Evolutionary conservation across 2,113 vertebrate genomes (phyloP), one percentile per base, ranked within the genome.

Genomic region (Etheostoma cragini): DNA sequence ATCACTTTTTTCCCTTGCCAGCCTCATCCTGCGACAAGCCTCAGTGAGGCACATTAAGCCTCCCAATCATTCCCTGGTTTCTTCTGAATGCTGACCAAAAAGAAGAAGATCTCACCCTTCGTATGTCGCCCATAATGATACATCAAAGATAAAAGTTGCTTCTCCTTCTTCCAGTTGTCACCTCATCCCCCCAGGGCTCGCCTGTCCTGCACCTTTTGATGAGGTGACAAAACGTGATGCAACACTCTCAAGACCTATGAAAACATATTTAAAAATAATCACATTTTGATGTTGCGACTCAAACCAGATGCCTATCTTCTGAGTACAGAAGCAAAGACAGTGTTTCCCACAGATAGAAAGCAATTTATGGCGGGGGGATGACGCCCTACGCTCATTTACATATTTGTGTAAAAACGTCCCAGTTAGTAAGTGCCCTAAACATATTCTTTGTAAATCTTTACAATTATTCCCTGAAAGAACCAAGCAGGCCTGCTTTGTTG

Each of bases 1-100:
- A 76, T 67, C 38, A 50, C 76, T 74, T 90, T 85, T 84, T 79
- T 26, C 82, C 74, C 30, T 38, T 60, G 83, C 61, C 74, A 66
- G 64, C 75, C 62, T 82, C 75, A 49, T 78, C 82, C 57, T 58
- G 35, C 60, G 79, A 60, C 30, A 4, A 54, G 64, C 85, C 75
- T 82, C 63, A 45, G 61, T 33, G 64, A 78, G 61, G 54, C 50
- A 66, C 42, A 69, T 82, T 72, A 86, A 78, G 85, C 79, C 58
- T 30, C 14, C 8, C 67, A 52, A 33, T 84, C 79, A 58, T 83
- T 78, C 33, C 42, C 33, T 11, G 14, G 74, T 81, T 82, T 64
- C 67, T 54, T 47, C 21, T 7, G 33, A 68, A 61, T 16, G 13
- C 68, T 54, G 75, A 42, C 47, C 7, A 6, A 80, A 80, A 57